phyloP scores from a whole-genome alignment of 2,113 vertebrate genomes.

The Paralichthys olivaceus region DNA sequence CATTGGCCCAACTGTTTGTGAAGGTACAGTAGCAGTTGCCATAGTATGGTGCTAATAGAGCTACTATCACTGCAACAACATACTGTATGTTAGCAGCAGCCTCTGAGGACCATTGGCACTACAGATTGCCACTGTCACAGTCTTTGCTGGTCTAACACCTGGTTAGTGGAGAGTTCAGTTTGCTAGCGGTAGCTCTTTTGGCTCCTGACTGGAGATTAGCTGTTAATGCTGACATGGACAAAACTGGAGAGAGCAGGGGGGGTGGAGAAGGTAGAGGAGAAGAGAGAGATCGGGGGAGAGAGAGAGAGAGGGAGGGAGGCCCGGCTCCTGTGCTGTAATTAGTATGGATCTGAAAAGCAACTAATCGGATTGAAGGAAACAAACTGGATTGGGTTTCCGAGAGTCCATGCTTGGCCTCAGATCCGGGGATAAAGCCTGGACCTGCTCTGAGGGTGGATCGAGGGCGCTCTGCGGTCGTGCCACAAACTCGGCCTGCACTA shows the following conservation, averaged over 20 bases:
- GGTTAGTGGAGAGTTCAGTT: conserved; percentile 42
- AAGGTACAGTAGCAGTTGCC: conserved; percentile 1
- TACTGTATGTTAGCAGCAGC: conserved; percentile 26
- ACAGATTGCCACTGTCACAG: background rate
- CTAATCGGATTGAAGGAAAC: conserved; percentile 83
- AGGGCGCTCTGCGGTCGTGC: conserved; percentile 10
- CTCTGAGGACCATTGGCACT: conserved; percentile 28
- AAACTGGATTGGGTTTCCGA: conserved; percentile 80
- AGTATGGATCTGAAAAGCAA: conserved; percentile 82
- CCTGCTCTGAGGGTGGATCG: conserved; percentile 54
- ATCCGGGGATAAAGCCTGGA: conserved; percentile 64
- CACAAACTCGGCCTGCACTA: background rate
- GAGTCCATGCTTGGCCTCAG: conserved; percentile 52
- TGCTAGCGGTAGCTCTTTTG: conserved; percentile 40
- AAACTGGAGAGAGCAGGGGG: conserved; percentile 49
- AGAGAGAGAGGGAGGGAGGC: conserved; percentile 34
- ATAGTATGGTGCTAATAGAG: conserved; percentile 39
- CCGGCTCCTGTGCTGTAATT: conserved; percentile 73
- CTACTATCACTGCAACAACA: conserved; percentile 41
- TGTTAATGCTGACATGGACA: conserved; percentile 77
- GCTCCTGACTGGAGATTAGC: conserved; percentile 74
- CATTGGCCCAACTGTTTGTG: conserved; percentile 23
- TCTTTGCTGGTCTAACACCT: conserved; percentile 54
- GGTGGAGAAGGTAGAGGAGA: conserved; percentile 41
- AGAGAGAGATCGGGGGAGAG: conserved; percentile 22